Evolutionary conservation across 2,888 invertebrate species (phyloP), one percentile per base, ranked within the genome.

Genomic region (Suillia variegata): DNA sequence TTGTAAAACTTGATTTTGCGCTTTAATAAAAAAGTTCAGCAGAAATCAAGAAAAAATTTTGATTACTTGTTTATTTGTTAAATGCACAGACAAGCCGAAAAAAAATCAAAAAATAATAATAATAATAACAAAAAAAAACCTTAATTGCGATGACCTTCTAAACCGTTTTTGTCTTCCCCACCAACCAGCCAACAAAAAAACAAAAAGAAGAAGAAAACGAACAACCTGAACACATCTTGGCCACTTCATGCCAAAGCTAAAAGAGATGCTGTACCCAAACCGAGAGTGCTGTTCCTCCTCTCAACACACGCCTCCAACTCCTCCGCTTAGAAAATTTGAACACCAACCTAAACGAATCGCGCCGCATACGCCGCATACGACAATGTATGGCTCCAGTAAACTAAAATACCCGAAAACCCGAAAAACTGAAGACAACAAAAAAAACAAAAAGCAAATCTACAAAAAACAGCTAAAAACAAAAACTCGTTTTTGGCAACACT

Each of bases 1-100:
- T 68, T 63, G 67, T 63, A 66, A 70, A 74, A 74, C 73, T 73
- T 70, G 74, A 73, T 66, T 73, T 72, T 56, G 63, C 45, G n/a
- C n/a, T n/a, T n/a, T n/a, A 38, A 68, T 70, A 74, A 67, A 64
- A n/a, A n/a, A n/a, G n/a, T n/a, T n/a, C n/a, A n/a, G n/a, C n/a
- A n/a, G n/a, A n/a, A n/a, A n/a, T n/a, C n/a, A n/a, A n/a, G n/a
- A n/a, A n/a, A n/a, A n/a, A n/a, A n/a, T n/a, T n/a, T n/a, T 65
- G 68, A 68, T 70, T 68, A 68, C 66, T 64, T 62, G 68, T 56
- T 63, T 64, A 68, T 65, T 64, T 67, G 65, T 59, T 52, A 67
- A 53, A 54, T 50, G 52, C 52, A 52, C 20, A 31, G n/a, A n/a
- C n/a, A n/a, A n/a, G n/a, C n/a, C n/a, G n/a, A n/a, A n/a, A n/a